These are phyloP conservation scores for Agrilus planipennis DNA, from an alignment of 1,140 invertebrate species.

Conservation along the genomic window DNA sequence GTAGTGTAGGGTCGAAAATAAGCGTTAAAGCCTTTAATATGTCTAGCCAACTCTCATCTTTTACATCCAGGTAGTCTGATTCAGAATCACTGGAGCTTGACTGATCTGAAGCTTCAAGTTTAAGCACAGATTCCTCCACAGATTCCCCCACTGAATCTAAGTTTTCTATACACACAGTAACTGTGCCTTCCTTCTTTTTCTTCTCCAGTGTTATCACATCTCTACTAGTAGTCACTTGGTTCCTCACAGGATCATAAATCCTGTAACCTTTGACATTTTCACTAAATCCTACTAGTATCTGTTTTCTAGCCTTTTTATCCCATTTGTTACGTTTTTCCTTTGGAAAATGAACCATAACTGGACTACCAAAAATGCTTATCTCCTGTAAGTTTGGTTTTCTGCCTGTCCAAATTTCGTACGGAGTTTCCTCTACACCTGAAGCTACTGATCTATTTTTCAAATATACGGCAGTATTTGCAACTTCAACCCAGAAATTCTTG, in stretches of 20 bases:
- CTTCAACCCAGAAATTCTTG: slow-evolving; percentile 30
- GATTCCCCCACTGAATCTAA: background rate
- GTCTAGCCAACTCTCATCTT: background rate
- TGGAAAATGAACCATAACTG: no score
- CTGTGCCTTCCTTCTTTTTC: background rate
- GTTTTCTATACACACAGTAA: background rate
- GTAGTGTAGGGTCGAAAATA: no score
- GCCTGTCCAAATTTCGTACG: background rate
- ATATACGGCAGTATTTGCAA: slow-evolving; percentile 33
- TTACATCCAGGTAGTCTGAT: background rate
- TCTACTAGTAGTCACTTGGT: no score
- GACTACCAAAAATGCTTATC: background rate
- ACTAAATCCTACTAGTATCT: no score
- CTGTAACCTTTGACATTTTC: no score
- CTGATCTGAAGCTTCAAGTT: background rate
- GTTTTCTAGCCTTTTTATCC: no score
- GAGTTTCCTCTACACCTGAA: background rate
- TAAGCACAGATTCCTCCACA: background rate
- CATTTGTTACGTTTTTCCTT: no score
- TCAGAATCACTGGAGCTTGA: background rate
- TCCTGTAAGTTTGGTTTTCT: background rate
- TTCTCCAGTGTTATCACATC: slow-evolving; percentile 4
- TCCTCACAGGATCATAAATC: no score
- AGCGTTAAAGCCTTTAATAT: no score
- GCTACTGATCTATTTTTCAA: slow-evolving; percentile 25